Base-by-base conservation (phyloP, 2,113 vertebrate genomes). In the Terrapene triunguis region DNA sequence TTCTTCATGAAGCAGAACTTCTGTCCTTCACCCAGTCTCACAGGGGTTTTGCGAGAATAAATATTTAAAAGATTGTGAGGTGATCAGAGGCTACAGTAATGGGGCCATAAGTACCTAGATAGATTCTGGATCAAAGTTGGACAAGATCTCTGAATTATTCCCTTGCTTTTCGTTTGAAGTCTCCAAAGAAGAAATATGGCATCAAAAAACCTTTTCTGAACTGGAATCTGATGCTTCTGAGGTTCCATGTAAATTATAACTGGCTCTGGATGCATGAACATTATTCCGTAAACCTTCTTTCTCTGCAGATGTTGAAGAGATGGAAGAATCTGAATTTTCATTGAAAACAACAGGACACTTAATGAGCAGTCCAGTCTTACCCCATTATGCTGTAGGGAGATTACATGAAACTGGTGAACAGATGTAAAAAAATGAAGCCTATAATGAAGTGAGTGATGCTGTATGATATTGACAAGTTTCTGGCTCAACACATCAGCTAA, bases 351-450 rank as follows among this genome's bases (percentile, higher is more conserved):
- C 38, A 65, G 93, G 83, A 50, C 92, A 96, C 6, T 94, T 97
- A 98, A 48, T 94, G 91, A 69, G 96, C 95, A 48, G 27, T 17
- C 62, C 94, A 92, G 54, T 98, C 97, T 38, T 98, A 98, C 22
- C 69, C 95, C 42, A 96, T 95, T 92, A 97, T 90, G 29, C 80
- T 95, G 25, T 95, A 98, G 55, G 96, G 92, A 4, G 98, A 96
- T 65, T 94, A 65, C 78, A 95, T 94, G 62, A 97, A 98, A 87
- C 54, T 97, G 47, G 95, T 96, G 78, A 98, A 96, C 55, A 97
- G 96, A 44, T 98, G 96, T 35, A 97, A 80, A 69, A 98, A 98
- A 57, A 10, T 98, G 97, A 24, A 83, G 74, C 3, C 95, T 97
- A 47, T 96, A 88, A 32, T 95, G 88, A 4, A 65, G 80, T 38